Evolutionary conservation across 1,140 invertebrate genomes (phyloP).

Genomic region (Drosophila kikkawai): DNA sequence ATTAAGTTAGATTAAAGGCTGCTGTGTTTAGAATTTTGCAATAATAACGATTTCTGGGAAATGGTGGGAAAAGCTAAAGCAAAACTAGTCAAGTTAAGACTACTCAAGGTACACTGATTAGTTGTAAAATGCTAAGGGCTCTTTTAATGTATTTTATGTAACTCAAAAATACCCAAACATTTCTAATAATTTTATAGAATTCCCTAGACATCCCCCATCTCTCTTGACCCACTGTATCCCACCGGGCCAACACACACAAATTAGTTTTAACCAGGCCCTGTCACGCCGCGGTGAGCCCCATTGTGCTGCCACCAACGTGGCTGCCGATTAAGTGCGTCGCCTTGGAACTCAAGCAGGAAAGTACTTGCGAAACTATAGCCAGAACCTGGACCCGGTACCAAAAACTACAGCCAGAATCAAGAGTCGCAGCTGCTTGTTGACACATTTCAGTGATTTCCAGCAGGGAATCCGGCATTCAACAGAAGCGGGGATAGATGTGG

Average conservation of each 20-base stretch:
- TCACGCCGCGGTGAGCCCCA: conserved; percentile 74
- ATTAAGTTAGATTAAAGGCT: not conserved
- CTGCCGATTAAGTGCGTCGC: conserved; percentile 73
- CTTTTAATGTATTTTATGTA: no score
- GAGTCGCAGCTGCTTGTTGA: conserved; percentile 48
- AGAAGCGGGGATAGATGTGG: not conserved
- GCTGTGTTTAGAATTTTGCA: not conserved
- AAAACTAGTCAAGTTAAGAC: not conserved
- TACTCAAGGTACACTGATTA: not conserved
- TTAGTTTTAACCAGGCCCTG: conserved; percentile 81
- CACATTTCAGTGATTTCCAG: conserved; percentile 39
- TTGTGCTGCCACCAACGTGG: conserved; percentile 51
- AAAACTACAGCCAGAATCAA: conserved; percentile 4
- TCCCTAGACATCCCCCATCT: not conserved
- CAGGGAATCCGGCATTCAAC: conserved; percentile 7
- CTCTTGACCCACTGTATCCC: conserved; percentile 26
- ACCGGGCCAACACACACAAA: conserved; percentile 68
- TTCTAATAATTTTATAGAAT: not conserved
- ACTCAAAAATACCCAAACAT: not conserved
- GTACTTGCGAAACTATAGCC: conserved; percentile 13
- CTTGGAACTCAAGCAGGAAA: conserved; percentile 21
- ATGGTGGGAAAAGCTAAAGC: not conserved
- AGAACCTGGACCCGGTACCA: conserved; percentile 1
- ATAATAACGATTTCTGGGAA: not conserved
- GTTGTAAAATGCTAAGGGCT: not conserved